Base-by-base conservation (phyloP, 2,113 vertebrate genomes). In the Anolis carolinensis region DNA sequence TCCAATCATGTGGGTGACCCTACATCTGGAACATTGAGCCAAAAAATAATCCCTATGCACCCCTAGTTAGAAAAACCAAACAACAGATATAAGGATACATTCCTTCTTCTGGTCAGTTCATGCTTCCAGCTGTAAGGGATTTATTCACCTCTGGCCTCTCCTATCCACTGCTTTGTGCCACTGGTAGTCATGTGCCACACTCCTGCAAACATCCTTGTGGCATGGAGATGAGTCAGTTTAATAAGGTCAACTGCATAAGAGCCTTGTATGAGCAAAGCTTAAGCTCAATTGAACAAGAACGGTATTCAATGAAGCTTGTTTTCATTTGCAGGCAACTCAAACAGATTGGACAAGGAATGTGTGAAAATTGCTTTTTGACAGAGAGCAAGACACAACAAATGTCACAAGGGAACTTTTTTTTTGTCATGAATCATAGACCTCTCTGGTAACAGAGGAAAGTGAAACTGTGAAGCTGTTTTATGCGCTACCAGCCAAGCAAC, bases 401-500 rank as follows among this genome's bases (percentile, higher is more conserved):
- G 70, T 81, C 48, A 84, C 36, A 30, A 79, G 32, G 65, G 52
- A 65, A 50, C 55, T 50, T 78, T 87, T 65, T 84, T 63, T 82
- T 79, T 81, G 82, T 32, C 72, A 77, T 88, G 62, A 88, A 76
- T 88, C 82, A 76, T 48, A n/a, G 68, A n/a, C 44, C 36, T 88
- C 59, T 75, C 16, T 32, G 34, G 52, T 27, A 30, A 80, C 30
- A 23, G 48, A 84, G 27, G 63, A 67, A n/a, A 85, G 59, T 88
- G 86, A 90, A 81, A 81, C 0, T 8, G 36, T 85, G 55, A 34
- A 62, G 30, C 52, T 87, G 21, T 85, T 83, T 78, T 71, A 50
- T 73, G 67, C 21, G 4, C 81, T 83, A 72, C 75, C 36, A 72
- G 74, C 68, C 52, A 83, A 78, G 81, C 52, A 79, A 36, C 81